These are phyloP conservation scores for Hirtodrosophila trivittata DNA, from an alignment of 2,888 invertebrate genomes.

Conservation along the genomic window DNA sequence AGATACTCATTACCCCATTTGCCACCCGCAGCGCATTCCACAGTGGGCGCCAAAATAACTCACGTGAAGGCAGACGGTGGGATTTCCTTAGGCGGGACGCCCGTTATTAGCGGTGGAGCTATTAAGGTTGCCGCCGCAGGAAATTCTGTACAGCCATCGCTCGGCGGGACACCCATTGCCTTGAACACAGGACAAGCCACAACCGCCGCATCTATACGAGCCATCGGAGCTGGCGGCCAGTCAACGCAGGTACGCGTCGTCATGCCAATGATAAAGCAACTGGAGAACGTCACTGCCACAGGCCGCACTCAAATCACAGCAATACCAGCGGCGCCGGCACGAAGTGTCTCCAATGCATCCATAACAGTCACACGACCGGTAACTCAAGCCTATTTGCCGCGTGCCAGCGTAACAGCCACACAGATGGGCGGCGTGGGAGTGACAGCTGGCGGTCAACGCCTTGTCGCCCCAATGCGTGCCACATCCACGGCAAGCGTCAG, in stretches of 20 bases:
- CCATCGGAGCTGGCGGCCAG: slow-evolving; percentile 80
- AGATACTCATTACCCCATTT: slow-evolving; percentile 71
- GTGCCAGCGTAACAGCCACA: slow-evolving; percentile 82
- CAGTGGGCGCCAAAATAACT: slow-evolving; percentile 85
- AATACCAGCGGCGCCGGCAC: slow-evolving; percentile 78
- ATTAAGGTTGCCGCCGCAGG: slow-evolving; percentile 77
- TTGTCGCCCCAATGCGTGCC: slow-evolving; percentile 81
- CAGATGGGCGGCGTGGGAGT: slow-evolving; percentile 79
- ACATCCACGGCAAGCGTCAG: slow-evolving; percentile 73
- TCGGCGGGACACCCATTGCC: slow-evolving; percentile 71
- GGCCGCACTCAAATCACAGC: slow-evolving; percentile 83
- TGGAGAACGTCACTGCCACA: slow-evolving; percentile 80
- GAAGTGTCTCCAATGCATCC: slow-evolving; percentile 83
- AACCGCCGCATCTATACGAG: slow-evolving; percentile 80
- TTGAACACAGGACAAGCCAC: slow-evolving; percentile 74
- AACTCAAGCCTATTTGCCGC: slow-evolving; percentile 82
- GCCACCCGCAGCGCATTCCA: slow-evolving; percentile 67
- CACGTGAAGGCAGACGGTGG: slow-evolving; percentile 84
- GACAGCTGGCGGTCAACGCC: slow-evolving; percentile 75
- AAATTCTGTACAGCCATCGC: slow-evolving; percentile 57
- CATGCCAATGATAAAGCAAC: slow-evolving; percentile 85
- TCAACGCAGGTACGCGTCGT: slow-evolving; percentile 83
- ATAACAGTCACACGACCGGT: slow-evolving; percentile 83
- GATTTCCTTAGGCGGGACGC: slow-evolving; percentile 57
- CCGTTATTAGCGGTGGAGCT: slow-evolving; percentile 65